These are phyloP conservation scores for Epizoanthus ramosus DNA, from an alignment of 92 coral and sea anemone genomes.

Conservation along the genomic window DNA sequence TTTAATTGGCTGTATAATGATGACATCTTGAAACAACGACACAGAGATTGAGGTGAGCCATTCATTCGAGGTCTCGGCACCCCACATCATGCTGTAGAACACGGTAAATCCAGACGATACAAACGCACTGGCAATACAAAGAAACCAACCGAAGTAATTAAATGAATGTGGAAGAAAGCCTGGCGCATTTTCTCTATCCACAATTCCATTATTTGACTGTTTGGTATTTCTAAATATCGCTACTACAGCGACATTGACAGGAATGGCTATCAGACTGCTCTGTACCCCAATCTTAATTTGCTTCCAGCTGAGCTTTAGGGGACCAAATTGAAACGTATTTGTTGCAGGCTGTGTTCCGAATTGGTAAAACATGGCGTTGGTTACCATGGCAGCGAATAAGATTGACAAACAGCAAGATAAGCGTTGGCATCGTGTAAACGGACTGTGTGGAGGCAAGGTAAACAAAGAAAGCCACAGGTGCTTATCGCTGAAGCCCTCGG, in stretches of 20 bases:
- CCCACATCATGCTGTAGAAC: constrained; percentile 84
- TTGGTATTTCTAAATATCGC: constrained; percentile 66
- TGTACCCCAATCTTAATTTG: constrained; percentile 79
- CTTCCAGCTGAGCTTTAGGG: constrained; percentile 73
- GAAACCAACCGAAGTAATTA: constrained; percentile 64
- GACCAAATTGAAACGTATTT: constrained; percentile 67
- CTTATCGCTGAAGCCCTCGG: constrained; percentile 76
- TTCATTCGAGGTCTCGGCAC: constrained; percentile 75
- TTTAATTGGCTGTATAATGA: constrained; percentile 75
- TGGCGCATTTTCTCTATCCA: not conserved
- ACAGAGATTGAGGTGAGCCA: constrained; percentile 83
- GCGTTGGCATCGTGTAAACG: constrained; percentile 80
- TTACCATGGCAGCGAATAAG: constrained; percentile 73
- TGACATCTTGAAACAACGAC: constrained; percentile 71
- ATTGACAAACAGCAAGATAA: constrained; percentile 80
- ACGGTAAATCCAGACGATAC: constrained; percentile 60
- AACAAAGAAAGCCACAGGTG: constrained; percentile 84
- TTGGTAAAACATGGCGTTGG: constrained; percentile 82
- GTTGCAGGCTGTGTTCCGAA: constrained; percentile 40
- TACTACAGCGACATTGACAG: constrained; percentile 69
- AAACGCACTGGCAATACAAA: constrained; percentile 51
- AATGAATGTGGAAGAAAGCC: constrained; percentile 53
- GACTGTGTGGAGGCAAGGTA: constrained; percentile 77
- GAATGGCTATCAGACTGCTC: constrained; percentile 69
- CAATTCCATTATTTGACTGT: constrained; percentile 14